Conservation (phyloP, 92 coral and sea anemone species). For the Montipora capitata region DNA sequence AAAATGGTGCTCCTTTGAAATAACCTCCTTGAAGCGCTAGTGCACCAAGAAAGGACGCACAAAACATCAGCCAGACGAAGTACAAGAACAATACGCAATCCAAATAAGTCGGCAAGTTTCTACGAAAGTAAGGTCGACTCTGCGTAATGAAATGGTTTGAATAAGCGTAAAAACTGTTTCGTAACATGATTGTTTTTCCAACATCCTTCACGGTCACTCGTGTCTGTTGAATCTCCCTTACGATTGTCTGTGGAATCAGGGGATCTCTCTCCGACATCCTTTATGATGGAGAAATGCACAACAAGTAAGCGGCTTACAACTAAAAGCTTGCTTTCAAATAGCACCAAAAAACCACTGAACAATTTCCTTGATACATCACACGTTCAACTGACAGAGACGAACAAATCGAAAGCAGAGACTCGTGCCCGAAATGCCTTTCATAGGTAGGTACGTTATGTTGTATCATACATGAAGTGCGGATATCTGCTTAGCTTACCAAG, state of each 20-base stretch:
- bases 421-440: too few species aligned
- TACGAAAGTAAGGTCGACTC: conserved; percentile 75
- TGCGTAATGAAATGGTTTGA: conserved; percentile 83
- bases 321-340: not conserved
- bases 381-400: not conserved
- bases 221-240: conserved; percentile 46
- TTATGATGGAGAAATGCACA: not conserved
- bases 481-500: not conserved
- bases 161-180: conserved; percentile 50
- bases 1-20: conserved; percentile 48
- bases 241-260: conserved; percentile 13
- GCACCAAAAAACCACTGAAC: too few species aligned
- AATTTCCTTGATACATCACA: not conserved
- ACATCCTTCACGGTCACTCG: conserved; percentile 65
- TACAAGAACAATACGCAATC: conserved; percentile 40
- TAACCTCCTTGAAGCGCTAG: conserved; percentile 39
- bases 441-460: too few species aligned
- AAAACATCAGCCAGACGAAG: conserved; percentile 31
- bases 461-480: too few species aligned
- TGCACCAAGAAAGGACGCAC: conserved; percentile 65
- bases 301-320: not conserved
- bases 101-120: conserved; percentile 61
- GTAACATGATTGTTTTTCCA: conserved; percentile 49
- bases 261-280: conserved; percentile 51
- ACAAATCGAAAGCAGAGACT: too few species aligned